phyloP scores from a whole-genome alignment of 2,797 vertebrate genomes.

The Ceyx erithaca region DNA sequence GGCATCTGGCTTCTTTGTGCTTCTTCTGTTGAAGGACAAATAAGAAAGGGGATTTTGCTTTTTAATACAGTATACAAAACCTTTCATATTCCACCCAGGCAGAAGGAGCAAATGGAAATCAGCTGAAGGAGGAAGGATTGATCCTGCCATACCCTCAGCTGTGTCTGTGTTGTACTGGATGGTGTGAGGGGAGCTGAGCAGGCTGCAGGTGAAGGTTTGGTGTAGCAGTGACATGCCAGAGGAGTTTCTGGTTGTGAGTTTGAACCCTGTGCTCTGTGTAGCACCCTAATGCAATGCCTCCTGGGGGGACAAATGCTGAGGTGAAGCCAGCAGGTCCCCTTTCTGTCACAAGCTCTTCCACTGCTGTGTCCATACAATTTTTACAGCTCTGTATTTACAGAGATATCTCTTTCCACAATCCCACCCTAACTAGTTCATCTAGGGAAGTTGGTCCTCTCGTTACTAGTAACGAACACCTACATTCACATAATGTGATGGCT shows the following conservation, averaged over 20 bases:
- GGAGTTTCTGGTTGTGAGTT: background rate
- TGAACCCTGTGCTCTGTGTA: background rate
- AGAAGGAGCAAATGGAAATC: background rate
- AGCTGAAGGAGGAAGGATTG: background rate
- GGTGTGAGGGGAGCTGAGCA: background rate
- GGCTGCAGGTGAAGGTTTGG: background rate
- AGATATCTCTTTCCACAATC: background rate
- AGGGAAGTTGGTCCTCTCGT: background rate
- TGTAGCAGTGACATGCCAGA: background rate
- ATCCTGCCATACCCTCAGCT: background rate
- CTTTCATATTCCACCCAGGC: background rate
- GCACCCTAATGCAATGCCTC: rapidly evolving
- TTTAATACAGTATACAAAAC: background rate
- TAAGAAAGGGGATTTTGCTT: background rate
- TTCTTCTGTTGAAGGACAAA: slow-evolving; percentile 6
- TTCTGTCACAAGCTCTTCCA: background rate
- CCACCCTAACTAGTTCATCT: background rate
- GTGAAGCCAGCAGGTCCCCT: background rate
- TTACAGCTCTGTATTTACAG: background rate
- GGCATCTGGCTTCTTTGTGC: slow-evolving; percentile 23
- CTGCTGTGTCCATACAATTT: background rate
- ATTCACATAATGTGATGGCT: background rate
- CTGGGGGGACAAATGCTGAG: background rate
- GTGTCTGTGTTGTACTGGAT: background rate
- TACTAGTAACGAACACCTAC: background rate